Evolutionary conservation across 2,888 invertebrate species (phyloP).

Genomic region (Standfussiana lucernea): DNA sequence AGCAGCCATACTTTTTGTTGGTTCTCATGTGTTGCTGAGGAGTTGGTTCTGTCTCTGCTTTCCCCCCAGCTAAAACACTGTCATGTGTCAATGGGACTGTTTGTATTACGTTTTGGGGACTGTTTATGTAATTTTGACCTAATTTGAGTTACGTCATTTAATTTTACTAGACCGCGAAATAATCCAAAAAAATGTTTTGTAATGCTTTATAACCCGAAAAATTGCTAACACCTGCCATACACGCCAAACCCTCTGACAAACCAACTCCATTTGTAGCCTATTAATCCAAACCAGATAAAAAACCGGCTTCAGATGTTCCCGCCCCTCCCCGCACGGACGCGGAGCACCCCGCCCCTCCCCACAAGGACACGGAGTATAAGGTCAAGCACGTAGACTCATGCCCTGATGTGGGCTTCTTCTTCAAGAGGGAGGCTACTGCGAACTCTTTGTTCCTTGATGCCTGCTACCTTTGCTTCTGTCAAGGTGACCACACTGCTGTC

Average conservation of each 20-base stretch:
- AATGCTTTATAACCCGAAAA: neutral
- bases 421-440: constrained; percentile 67
- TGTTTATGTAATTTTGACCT: neutral
- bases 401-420: constrained; percentile 79
- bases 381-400: constrained; percentile 72
- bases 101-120: neutral
- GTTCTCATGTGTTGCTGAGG: neutral
- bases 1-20: neutral
- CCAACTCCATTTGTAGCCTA: constrained; percentile 17
- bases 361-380: constrained; percentile 64
- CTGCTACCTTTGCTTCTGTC: constrained; percentile 84
- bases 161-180: neutral
- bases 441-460: constrained; percentile 67
- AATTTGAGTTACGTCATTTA: neutral
- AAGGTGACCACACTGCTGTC: constrained; percentile 71
- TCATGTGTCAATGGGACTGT: neutral
- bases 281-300: constrained; percentile 63
- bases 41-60: neutral
- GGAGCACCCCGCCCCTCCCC: neutral
- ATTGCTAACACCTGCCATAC: neutral
- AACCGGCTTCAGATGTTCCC: constrained; percentile 68
- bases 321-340: neutral
- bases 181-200: no score
- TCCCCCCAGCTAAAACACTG: neutral
- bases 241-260: neutral